Evolutionary conservation across 2,797 vertebrate species (phyloP).

Genomic region (Sternarchorhynchus goeldii): DNA sequence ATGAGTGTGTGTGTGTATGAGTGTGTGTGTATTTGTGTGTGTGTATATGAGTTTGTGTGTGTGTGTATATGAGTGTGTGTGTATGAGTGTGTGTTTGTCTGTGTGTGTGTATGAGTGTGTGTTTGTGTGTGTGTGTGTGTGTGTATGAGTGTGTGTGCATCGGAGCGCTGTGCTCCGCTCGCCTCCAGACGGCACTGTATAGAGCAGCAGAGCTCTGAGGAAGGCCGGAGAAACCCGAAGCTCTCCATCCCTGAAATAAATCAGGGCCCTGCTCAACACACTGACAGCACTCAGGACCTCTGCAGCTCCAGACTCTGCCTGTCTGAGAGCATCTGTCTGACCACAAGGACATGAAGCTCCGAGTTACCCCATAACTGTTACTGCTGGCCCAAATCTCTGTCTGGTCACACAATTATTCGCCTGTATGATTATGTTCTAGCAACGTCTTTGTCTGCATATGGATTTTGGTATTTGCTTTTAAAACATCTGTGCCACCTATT

Average conservation of each 20-base stretch:
- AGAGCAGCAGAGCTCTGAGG: slow-evolving; percentile 43
- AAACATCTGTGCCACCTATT: not conserved
- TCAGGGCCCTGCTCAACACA: slow-evolving; percentile 45
- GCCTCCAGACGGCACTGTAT: slow-evolving; percentile 45
- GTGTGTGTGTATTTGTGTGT: slow-evolving; percentile 4
- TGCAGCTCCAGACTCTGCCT: slow-evolving; percentile 26
- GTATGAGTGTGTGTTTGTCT: slow-evolving; percentile 6
- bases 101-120: not conserved
- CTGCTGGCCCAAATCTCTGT: slow-evolving; percentile 5
- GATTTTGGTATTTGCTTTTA: not conserved
- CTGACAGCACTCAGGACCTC: slow-evolving; percentile 33
- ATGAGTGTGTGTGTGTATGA: slow-evolving; percentile 20
- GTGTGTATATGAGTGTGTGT: slow-evolving; percentile 26
- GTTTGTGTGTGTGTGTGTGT: slow-evolving; percentile 33
- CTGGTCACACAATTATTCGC: slow-evolving; percentile 18
- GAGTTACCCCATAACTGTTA: slow-evolving; percentile 2
- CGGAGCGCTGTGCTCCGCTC: slow-evolving; percentile 39
- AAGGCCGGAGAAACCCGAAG: slow-evolving; percentile 47
- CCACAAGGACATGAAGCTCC: not conserved
- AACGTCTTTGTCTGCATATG: slow-evolving; percentile 10
- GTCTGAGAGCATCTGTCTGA: slow-evolving; percentile 23
- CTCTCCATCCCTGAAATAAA: slow-evolving; percentile 46
- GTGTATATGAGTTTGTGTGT: slow-evolving; percentile 31
- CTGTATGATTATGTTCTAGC: slow-evolving; percentile 24
- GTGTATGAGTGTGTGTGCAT: slow-evolving; percentile 34